Base-by-base conservation (phyloP, 2,888 invertebrate genomes). In the Caradrina clavipalpis region DNA sequence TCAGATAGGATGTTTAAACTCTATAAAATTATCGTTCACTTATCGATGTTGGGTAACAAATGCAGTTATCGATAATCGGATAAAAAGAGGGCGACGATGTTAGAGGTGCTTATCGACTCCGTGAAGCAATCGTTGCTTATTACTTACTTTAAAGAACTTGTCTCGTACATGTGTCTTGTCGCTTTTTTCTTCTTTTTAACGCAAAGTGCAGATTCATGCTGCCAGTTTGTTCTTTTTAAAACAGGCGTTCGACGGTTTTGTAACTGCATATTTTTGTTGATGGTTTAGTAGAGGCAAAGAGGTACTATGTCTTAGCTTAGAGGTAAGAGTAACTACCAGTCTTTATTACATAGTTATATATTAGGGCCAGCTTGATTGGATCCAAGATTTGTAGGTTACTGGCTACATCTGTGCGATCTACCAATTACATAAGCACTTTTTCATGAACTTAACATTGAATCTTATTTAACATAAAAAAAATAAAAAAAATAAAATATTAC, bases 11-110 rank as follows among this genome's bases (percentile, higher is more conserved):
- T 83, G 86, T 88, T 86, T 85, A 82, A 86, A 86, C 83, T 83
- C 80, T 69, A 86, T 86, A 84, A 86, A 88, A 86, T 86, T 86
- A 85, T 86, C 87, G 83, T 63, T 81, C 76, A 69, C 81, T 87
- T 90, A 89, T 87, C 90, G 85, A 82, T 84, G 81, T 86, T 85
- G 85, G 81, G 84, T 82, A 86, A 87, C 83, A 75, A 86, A 80
- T 82, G 85, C 86, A 82, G 73, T 85, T 86, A 83, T 82, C 79
- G 86, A 84, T 84, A 85, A 82, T 81, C 74, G 66, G 78, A 82
- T 78, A 79, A 83, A 84, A 78, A 67, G 75, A 70, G 70, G 68
- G 59, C 69, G 74, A 54, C 65, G 66, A 39, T 60, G 51, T 19
- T 57, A 7, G 65, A 72, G 65, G 67, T 61, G 62, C 57, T 78